Evolutionary conservation across 2,888 invertebrate species (phyloP), one percentile per base, ranked within the genome.

Genomic region (Lithophane semibrunnea): DNA sequence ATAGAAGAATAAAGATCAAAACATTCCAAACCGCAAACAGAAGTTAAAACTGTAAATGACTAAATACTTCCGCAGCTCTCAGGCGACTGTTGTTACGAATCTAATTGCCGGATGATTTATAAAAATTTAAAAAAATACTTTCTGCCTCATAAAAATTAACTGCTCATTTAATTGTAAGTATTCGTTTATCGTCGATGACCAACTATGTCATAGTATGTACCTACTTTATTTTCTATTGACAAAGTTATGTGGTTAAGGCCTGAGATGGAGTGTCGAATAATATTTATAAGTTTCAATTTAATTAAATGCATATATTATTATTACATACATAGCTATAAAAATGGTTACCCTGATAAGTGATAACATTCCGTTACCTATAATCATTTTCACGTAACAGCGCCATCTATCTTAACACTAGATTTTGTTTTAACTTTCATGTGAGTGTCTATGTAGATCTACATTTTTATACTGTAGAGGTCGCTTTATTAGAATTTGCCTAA

Each of bases 381-480:
- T 61, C 3, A 29, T 58, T 58, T 47, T 58, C 2, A 16, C 2
- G 13, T 16, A 71, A 58, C 61, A 85, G 61, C 75, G 84, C 85
- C 85, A 85, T 72, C 84, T 84, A 82, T 58, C 47, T 13, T 24
- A 47, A 58, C 0, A 13, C 4, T 7, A 2, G 13, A 10, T 69
- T 13, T 18, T 12, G 24, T 44, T 13, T 16, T 56, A 42, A 29
- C 61, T 37, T 54, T 13, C 5, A 37, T 4, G 12, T 69, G 21
- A 16, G 0, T 18, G 12, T 10, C 0, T 37, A 0, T 10, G 13
- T 37, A 37, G 37, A 4, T 68, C 18, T 63, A 42, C 52, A 13
- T 42, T 44, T 56, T 1, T 3, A 29, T 1, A 60, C 56, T 67
- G 60, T 75, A 89, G 89, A 87, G 77, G 88, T 80, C 88, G 78